Evolutionary conservation across 2,888 invertebrate species (phyloP), one percentile per base, ranked within the genome.

Genomic region (Listrodromus nycthemerus): DNA sequence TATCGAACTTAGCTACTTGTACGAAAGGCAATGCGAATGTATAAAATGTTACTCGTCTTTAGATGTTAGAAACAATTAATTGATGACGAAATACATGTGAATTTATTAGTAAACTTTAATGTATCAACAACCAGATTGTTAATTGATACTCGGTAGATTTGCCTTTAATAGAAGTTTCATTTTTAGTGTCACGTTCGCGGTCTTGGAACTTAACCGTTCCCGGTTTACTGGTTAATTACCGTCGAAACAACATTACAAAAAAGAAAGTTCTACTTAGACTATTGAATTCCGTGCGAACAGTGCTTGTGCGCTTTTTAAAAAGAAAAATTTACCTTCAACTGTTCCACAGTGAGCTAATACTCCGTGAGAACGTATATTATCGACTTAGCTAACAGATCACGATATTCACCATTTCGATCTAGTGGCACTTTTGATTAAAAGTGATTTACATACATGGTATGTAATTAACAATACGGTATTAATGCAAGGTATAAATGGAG

Each of bases 381-480:
- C 45, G 67, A 50, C 65, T 77, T 75, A 70, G 37, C 37, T 79
- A 75, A 81, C 78, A 66, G 70, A 81, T 75, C 78, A 79, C n/a
- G n/a, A 81, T 75, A 61, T 81, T 84, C 74, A 41, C 58, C 78
- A 81, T 75, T 84, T 81, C 65, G 78, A 84, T 81, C 78, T 61
- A 75, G 81, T 84, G 78, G 81, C 78, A 84, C 81, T 84, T 81
- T 81, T 70, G 70, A 75, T 81, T 55, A 58, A 78, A 80, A 69
- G 69, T 80, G 50, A 50, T 52, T 52, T 69, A 80, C 74, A 80
- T 78, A 81, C 81, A 81, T 33, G 71, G 81, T 81, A 78, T 74
- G 83, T 71, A 73, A 70, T 66, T 30, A 76, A 55, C 48, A 69
- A 69, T 75, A 33, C 7, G 65, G 33, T 58, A 33, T 37, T 37